Evolutionary conservation across 2,888 invertebrate genomes (phyloP).

Genomic region (Lissonota sp.): DNA sequence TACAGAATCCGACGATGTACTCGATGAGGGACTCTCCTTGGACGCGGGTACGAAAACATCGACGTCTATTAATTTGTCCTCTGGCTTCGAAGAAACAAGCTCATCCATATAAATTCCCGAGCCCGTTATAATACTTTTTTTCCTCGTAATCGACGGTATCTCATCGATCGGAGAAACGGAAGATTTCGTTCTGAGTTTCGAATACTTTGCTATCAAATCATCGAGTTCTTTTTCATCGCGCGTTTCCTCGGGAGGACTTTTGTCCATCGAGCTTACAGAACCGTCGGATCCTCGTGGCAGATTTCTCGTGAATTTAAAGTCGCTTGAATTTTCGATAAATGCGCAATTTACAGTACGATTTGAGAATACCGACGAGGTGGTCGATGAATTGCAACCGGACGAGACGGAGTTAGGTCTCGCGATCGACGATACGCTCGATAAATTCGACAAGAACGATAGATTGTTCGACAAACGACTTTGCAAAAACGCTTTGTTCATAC

Average conservation of each 20-base stretch:
- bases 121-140: conserved; percentile 21
- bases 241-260: conserved; percentile 13
- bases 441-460: conserved; percentile 69
- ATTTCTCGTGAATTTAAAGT: not conserved
- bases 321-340: conserved; percentile 70
- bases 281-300: conserved; percentile 32
- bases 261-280: conserved; percentile 4
- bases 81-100: conserved; percentile 21
- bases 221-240: conserved; percentile 59
- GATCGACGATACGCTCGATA: conserved; percentile 76
- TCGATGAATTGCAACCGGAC: conserved; percentile 46
- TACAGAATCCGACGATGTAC: conserved; percentile 74
- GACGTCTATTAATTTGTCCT: conserved; percentile 73
- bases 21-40: conserved; percentile 51
- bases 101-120: conserved; percentile 28
- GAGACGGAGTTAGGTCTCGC: conserved; percentile 68
- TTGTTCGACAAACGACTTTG: conserved; percentile 50
- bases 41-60: conserved; percentile 69
- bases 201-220: conserved; percentile 70
- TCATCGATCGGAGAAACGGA: conserved; percentile 27
- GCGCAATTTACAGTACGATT: conserved; percentile 73
- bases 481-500: conserved; percentile 70
- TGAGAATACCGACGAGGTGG: conserved; percentile 65
- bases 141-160: not conserved
- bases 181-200: conserved; percentile 68